A percentile compares a stretch with the other conserved stretches of the same genome.
phyloP scores from a whole-genome alignment of 2,797 vertebrate genomes.

The Petrocephalus schoutedeni region DNA sequence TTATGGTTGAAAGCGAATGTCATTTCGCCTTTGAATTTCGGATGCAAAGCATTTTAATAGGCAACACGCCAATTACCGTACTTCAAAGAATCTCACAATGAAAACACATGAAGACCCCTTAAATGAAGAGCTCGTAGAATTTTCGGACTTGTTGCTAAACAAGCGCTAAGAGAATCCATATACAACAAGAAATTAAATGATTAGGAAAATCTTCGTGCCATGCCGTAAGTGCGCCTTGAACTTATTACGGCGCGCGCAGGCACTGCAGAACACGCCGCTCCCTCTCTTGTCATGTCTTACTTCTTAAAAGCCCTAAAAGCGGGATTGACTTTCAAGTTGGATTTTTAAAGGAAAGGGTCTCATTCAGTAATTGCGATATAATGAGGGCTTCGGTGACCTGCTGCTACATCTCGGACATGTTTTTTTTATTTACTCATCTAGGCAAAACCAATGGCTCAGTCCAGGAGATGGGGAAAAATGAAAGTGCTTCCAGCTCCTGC shows the following conservation, averaged over 20 bases:
- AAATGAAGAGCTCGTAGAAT: conserved; percentile 29
- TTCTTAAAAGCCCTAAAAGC: conserved; percentile 53
- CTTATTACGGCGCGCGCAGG: conserved; percentile 41
- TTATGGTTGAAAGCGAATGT: conserved; percentile 20
- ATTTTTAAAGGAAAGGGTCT: conserved; percentile 57
- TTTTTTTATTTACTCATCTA: conserved; percentile 76
- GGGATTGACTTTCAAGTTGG: conserved; percentile 59
- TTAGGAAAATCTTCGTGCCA: conserved; percentile 30
- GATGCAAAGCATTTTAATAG: conserved; percentile 21
- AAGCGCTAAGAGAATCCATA: conserved; percentile 31
- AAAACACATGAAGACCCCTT: conserved; percentile 31
- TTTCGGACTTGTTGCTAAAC: conserved; percentile 28
- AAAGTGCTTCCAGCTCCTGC: conserved; percentile 72
- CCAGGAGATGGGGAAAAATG: conserved; percentile 82
- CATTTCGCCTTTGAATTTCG: conserved; percentile 19
- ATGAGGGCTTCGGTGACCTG: conserved; percentile 70
- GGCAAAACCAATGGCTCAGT: conserved; percentile 67
- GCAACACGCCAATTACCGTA: conserved; percentile 19
- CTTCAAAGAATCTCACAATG: conserved; percentile 26
- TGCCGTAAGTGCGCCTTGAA: conserved; percentile 44
- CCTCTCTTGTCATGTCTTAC: conserved; percentile 53
- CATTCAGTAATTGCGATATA: conserved; percentile 76
- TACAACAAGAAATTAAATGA: conserved; percentile 28
- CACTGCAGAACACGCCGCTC: conserved; percentile 26
- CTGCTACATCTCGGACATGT: conserved; percentile 69